These are phyloP conservation scores for Prochilodus magdalenae DNA, from an alignment of 2,113 vertebrate species.

Conservation along the genomic window DNA sequence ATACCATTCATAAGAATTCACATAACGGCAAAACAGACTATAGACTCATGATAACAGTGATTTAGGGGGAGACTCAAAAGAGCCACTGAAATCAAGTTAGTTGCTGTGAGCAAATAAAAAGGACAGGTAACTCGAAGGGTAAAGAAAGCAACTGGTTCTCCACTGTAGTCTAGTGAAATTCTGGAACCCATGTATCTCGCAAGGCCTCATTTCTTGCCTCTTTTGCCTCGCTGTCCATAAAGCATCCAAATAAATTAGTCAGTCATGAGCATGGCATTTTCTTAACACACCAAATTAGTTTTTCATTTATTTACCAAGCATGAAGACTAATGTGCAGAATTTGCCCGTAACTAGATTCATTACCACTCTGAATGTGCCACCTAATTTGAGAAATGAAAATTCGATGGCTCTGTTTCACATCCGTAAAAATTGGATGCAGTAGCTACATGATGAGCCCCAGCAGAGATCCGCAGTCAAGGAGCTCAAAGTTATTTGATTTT, in stretches of 20 bases:
- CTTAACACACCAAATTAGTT: conserved; percentile 31
- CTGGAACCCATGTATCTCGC: background rate
- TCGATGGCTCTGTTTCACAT: conserved; percentile 24
- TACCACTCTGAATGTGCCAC: conserved; percentile 22
- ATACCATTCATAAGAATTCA: background rate
- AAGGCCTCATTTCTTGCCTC: background rate
- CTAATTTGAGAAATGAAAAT: conserved; percentile 33
- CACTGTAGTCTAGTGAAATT: background rate
- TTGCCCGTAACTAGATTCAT: conserved; percentile 28
- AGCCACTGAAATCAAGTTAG: background rate
- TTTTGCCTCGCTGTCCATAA: conserved; percentile 15
- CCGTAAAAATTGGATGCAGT: conserved; percentile 41
- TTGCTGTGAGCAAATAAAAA: background rate
- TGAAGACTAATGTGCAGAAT: conserved; percentile 18
- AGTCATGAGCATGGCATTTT: conserved; percentile 22
- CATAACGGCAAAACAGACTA: background rate
- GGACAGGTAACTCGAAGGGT: background rate
- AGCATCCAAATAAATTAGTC: conserved; percentile 14
- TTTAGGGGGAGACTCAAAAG: background rate
- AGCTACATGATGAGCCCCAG: conserved; percentile 25
- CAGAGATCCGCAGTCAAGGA: conserved; percentile 35
- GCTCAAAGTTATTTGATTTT: conserved; percentile 47
- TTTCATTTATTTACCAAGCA: conserved; percentile 44
- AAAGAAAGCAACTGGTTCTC: background rate
- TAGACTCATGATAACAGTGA: background rate